Evolutionary conservation across 2,797 vertebrate species (phyloP).

Genomic region (Sandelia bainsii): DNA sequence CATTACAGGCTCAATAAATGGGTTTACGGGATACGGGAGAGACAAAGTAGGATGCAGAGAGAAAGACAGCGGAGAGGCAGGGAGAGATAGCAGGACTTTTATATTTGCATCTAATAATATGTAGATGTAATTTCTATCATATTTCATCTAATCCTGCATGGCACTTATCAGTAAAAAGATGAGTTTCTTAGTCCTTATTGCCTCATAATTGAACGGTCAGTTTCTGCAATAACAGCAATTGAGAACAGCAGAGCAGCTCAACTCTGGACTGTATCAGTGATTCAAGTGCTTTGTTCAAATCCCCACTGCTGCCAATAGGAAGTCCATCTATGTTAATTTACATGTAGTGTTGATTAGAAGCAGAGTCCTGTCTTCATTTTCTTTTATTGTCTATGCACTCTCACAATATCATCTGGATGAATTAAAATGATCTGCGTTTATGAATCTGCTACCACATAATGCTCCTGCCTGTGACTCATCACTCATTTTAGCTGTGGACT

Average conservation of each 20-base stretch:
- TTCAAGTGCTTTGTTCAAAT: conserved; percentile 59
- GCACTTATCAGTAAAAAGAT: conserved; percentile 23
- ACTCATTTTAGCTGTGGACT: conserved; percentile 3
- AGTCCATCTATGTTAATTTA: conserved; percentile 55
- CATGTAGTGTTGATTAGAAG: conserved; percentile 52
- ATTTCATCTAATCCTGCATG: conserved; percentile 26
- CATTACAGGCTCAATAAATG: conserved; percentile 67
- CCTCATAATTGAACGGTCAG: conserved; percentile 34
- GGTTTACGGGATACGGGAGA: conserved; percentile 53
- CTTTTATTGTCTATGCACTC: conserved; percentile 48
- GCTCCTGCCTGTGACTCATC: conserved; percentile 54
- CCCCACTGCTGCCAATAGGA: conserved; percentile 31
- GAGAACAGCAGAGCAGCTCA: conserved; percentile 34
- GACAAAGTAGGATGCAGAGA: conserved; percentile 12
- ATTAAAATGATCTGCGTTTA: conserved; percentile 62
- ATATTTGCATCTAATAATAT: conserved; percentile 27
- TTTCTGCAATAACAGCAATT: conserved; percentile 26
- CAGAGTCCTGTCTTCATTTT: conserved; percentile 42
- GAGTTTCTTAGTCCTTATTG: conserved; percentile 12
- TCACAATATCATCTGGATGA: conserved; percentile 39
- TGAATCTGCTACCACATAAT: conserved; percentile 56
- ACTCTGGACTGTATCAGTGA: conserved; percentile 42
- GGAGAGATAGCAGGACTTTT: conserved; percentile 20
- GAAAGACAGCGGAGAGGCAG: neutral
- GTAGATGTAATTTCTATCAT: conserved; percentile 16